Evolutionary conservation across 1,140 invertebrate species (phyloP), one percentile per base, ranked within the genome.

Genomic region (Phortica variegata): DNA sequence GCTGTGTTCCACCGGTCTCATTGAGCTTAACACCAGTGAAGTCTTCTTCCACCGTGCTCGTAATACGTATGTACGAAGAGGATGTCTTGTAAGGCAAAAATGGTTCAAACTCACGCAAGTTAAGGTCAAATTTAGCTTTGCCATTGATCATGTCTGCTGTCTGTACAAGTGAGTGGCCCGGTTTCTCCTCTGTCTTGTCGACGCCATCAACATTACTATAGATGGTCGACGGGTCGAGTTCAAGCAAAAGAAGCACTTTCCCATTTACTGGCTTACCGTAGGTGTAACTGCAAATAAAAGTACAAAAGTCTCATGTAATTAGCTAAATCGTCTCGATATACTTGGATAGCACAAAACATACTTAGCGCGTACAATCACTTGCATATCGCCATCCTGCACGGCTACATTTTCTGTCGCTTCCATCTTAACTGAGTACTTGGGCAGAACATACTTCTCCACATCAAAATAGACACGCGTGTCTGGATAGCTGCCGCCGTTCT

Each of bases 351-450:
- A 33, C 12, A 17, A 16, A 2, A 70, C 69, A 58, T 51, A 76
- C 72, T 88, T 90, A 7, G 93, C 90, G 47, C 86, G 84, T 2
- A 97, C 81, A 29, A 88, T 88, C 2, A 87, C 86, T 3, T 81
- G 81, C 38, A 96, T 83, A 48, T 85, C 84, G 17, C 87, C 86
- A 50, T 93, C 87, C 54, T 86, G 87, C 68, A 94, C 92, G 0
- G 90, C 87, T 1, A 88, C 82, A 68, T 93, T 89, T 48, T 87
- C 80, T 1, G 92, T 89, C 2, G 89, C 82, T 37, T 89, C 83
- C 38, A 96, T 83, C 0, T 85, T 83, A 16, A 97, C 87, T 61
- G 93, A 84, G 77, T 95, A 97, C 61, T 95, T 94, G 1, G 95
- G 95, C 33, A 94, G 77, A 26, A 97, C 87, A 74, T 97, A 97